phyloP scores from a whole-genome alignment of 2,113 vertebrate species.

The Nicator chloris region DNA sequence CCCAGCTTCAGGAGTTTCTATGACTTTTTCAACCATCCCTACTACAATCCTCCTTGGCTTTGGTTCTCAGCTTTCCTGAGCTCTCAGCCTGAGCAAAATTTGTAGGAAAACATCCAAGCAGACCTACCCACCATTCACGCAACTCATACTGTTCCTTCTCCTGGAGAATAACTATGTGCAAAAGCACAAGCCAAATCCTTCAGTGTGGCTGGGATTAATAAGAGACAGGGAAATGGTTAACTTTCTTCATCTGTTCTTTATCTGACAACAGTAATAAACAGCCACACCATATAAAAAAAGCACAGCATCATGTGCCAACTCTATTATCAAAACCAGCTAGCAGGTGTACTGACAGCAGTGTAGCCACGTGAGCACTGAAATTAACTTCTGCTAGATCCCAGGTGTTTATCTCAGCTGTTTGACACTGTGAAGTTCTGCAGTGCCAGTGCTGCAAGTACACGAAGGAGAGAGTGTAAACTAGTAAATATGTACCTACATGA shows the following conservation, averaged over 20 bases:
- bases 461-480: neutral
- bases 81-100: neutral
- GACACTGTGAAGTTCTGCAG: neutral
- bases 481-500: neutral
- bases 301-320: neutral
- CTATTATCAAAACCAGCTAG: neutral
- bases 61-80: neutral
- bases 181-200: neutral
- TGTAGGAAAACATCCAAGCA: neutral
- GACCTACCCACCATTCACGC: neutral
- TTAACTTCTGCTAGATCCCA: neutral
- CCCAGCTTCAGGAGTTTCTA: neutral
- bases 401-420: neutral
- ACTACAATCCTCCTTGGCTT: neutral
- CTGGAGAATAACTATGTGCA: neutral
- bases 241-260: neutral
- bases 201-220: neutral
- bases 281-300: neutral
- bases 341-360: neutral
- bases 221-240: neutral
- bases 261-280: neutral
- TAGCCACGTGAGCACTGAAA: neutral
- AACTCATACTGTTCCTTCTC: neutral
- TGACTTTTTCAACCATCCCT: neutral
- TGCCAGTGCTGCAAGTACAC: neutral